Percentiles rank a stretch among this genome's conserved stretches.
Conservation (phyloP, 2,888 invertebrate genomes). For the Nomada lathburiana region DNA sequence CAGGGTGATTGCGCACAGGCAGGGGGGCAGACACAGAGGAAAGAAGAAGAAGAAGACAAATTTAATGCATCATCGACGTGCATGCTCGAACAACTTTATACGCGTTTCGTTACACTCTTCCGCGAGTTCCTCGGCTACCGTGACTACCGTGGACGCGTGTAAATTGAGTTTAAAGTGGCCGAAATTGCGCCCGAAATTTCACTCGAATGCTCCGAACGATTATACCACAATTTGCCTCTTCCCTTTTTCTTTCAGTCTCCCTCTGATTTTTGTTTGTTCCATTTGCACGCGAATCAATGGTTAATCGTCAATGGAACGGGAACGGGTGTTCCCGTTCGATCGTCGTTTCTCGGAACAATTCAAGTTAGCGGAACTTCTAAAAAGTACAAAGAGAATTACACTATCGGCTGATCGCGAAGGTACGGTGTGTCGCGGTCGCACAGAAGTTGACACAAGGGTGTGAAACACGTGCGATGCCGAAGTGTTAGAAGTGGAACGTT, state of each 20-base stretch:
- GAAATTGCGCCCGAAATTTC: conserved; percentile 50
- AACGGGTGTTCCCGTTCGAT: conserved; percentile 5
- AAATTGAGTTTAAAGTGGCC: conserved; percentile 47
- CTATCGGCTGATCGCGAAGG: neutral
- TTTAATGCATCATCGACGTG: conserved; percentile 28
- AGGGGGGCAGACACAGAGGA: neutral
- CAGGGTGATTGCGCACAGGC: neutral
- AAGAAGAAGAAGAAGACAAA: neutral
- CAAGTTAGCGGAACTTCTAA: conserved; percentile 21
- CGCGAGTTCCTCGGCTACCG: conserved; percentile 5
- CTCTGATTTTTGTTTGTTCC: neutral
- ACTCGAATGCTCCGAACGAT: conserved; percentile 15
- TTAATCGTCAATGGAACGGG: conserved; percentile 40
- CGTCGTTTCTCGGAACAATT: conserved; percentile 26
- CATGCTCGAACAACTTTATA: conserved; percentile 12
- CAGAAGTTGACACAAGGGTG: conserved; percentile 22
- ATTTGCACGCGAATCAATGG: conserved; percentile 12
- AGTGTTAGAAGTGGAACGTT: conserved; percentile 60
- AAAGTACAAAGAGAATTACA: neutral
- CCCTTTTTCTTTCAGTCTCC: neutral
- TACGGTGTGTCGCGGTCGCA: neutral
- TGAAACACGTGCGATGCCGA: conserved; percentile 59
- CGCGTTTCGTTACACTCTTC: conserved; percentile 16
- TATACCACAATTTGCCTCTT: conserved; percentile 44
- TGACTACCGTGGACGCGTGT: conserved; percentile 15